Evolutionary conservation across 2,888 invertebrate species (phyloP), one percentile per base, ranked within the genome.

Genomic region (Dasypolia templi): DNA sequence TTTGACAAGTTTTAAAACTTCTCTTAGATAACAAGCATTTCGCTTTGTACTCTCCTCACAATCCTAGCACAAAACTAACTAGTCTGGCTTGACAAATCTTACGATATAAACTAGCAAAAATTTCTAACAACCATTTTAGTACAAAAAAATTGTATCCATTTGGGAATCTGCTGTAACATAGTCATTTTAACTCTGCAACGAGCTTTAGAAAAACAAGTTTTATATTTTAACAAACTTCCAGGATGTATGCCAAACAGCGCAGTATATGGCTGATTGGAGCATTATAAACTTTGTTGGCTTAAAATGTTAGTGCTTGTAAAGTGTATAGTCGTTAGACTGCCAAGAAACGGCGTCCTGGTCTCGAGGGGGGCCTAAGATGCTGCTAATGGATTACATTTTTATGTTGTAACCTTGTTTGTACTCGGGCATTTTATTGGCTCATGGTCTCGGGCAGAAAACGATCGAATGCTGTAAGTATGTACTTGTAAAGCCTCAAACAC

Each of bases 331-430:
- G 55, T 72, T 39, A 63, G 66, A 44, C 42, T 46, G 53, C 53
- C 66, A 61, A 49, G 64, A n/a, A n/a, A n/a, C n/a, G n/a, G 29
- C 58, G 46, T 32, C 32, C 29, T 3, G 7, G 42, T 29, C 72
- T 58, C 81, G 0, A 26, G 68, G 44, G 79, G 4, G 22, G 55
- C 42, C 46, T 79, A 67, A 80, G 53, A 70, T 39, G 53, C 1
- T 63, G 56, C 80, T 79, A 79, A 80, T 80, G 69, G 69, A 80
- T 79, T 75, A 80, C 56, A 79, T 68, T 79, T 79, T 79, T 79
- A 68, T 79, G 42, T 9, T n/a, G n/a, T 26, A 63, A 58, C 53
- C 51, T 61, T 78, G 46, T 49, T 53, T 32, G 56, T 64, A 29
- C 44, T 58, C 5, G 46, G 29, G 35, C 39, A 59, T 64, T 77